phyloP scores from a whole-genome alignment of 2,888 invertebrate genomes.

The Trichacis sp. region DNA sequence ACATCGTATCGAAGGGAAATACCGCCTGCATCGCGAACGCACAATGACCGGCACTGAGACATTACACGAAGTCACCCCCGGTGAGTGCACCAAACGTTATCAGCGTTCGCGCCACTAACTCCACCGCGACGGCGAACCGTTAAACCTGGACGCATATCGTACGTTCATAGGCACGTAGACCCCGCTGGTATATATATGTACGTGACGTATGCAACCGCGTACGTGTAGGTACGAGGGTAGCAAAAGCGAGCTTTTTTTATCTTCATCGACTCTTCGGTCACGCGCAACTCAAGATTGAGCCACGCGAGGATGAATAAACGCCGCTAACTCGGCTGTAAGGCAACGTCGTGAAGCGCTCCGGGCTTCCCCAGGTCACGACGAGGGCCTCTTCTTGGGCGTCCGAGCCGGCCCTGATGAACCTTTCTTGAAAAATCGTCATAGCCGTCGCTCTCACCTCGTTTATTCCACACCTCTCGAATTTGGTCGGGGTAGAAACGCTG shows the following conservation, averaged over 20 bases:
- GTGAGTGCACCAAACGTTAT: conserved; percentile 8
- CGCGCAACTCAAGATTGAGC: conserved; percentile 17
- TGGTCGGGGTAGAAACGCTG: not conserved
- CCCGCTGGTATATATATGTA: not conserved
- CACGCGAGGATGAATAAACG: conserved; percentile 8
- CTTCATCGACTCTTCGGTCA: conserved; percentile 26
- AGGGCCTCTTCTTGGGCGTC: not conserved
- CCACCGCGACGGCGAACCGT: not conserved
- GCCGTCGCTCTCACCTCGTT: not conserved
- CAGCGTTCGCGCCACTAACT: not conserved
- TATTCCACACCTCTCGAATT: not conserved
- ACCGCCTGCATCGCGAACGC: conserved; percentile 19
- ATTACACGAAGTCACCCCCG: not conserved
- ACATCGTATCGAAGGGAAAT: too few species aligned
- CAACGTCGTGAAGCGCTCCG: conserved; percentile 3
- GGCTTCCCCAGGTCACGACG: not conserved
- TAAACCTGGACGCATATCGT: not conserved
- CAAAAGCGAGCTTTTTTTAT: not conserved
- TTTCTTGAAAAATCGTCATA: not conserved
- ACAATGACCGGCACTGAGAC: conserved; percentile 4
- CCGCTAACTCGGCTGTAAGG: conserved; percentile 7
- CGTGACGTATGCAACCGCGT: not conserved
- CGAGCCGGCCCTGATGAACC: not conserved
- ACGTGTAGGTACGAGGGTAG: not conserved
- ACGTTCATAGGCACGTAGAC: not conserved